phyloP scores from a whole-genome alignment of 92 coral and sea anemone genomes.

The Montipora capitata region DNA sequence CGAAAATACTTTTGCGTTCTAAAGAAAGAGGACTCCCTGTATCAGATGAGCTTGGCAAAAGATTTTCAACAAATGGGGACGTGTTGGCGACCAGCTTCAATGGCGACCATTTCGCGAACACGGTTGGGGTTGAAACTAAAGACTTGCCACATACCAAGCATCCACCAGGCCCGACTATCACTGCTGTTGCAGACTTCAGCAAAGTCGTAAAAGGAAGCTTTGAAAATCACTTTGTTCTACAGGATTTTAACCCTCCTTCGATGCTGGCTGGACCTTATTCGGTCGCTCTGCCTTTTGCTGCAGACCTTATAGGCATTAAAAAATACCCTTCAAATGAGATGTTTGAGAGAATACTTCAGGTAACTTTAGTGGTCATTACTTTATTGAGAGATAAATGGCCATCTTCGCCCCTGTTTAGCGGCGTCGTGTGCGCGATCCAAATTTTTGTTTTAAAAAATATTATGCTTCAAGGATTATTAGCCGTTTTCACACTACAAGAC shows the following conservation, averaged over 20 bases:
- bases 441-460: no score
- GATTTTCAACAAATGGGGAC: constrained; percentile 76
- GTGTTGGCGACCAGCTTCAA: constrained; percentile 61
- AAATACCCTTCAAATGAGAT: constrained; percentile 22
- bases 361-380: background rate
- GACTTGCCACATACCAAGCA: no score
- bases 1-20: constrained; percentile 75
- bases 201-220: constrained; percentile 4
- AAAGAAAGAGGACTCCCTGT: constrained; percentile 67
- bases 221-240: constrained; percentile 39
- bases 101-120: constrained; percentile 47
- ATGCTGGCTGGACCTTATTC: constrained; percentile 14
- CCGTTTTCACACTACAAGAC: no score
- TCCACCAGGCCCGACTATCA: constrained; percentile 70
- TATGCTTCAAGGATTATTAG: no score
- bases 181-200: constrained; percentile 66
- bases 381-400: background rate
- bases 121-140: constrained; percentile 52
- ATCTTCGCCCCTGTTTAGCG: no score
- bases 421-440: no score
- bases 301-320: constrained; percentile 39
- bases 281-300: constrained; percentile 49
- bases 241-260: constrained; percentile 69
- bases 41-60: constrained; percentile 44
- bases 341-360: constrained; percentile 28